Conservation (phyloP, 1,140 invertebrate species). For the Drosophila pseudoobscura region DNA sequence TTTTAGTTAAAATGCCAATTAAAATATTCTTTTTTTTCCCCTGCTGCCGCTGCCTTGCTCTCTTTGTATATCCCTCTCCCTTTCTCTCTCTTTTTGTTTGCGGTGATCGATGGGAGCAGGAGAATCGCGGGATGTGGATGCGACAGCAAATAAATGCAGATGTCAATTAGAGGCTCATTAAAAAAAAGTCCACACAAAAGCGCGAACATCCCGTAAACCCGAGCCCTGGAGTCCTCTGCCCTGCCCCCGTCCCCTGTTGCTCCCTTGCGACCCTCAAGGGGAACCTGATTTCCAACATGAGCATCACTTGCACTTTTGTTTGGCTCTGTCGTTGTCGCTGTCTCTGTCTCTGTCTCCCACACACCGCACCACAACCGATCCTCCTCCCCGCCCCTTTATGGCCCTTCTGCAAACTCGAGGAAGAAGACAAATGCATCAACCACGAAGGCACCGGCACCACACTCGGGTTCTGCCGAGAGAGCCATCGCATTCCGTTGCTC, state of each 20-base stretch:
- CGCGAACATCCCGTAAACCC: constrained; percentile 29
- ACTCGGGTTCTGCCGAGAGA: constrained; percentile 3
- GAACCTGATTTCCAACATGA: constrained; percentile 71
- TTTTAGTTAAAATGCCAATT: constrained; percentile 84
- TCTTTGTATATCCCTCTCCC: not conserved
- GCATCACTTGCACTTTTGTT: constrained; percentile 81
- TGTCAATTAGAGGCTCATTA: constrained; percentile 83
- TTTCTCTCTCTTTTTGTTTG: constrained; percentile 24
- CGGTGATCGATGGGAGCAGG: constrained; percentile 69
- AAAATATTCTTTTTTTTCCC: constrained; percentile 75
- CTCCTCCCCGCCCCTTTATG: not conserved
- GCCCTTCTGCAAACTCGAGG: constrained; percentile 38
- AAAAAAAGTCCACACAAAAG: constrained; percentile 65
- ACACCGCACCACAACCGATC: too few relatives aligned
- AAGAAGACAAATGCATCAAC: constrained; percentile 47
- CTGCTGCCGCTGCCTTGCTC: too few relatives aligned
- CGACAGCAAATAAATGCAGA: constrained; percentile 80
- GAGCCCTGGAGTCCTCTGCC: constrained; percentile 43
- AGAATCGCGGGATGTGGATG: constrained; percentile 27
- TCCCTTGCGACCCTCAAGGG: constrained; percentile 8
- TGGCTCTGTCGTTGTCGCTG: constrained; percentile 21
- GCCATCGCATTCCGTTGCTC: too few relatives aligned
- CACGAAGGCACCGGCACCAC: constrained; percentile 35
- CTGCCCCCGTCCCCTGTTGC: constrained; percentile 21
- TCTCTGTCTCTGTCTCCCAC: constrained; percentile 16